Percentiles rank a stretch among this genome's conserved stretches.
Evolutionary conservation across 2,888 invertebrate genomes (phyloP).

Genomic region (Drosophila prostipennis): DNA sequence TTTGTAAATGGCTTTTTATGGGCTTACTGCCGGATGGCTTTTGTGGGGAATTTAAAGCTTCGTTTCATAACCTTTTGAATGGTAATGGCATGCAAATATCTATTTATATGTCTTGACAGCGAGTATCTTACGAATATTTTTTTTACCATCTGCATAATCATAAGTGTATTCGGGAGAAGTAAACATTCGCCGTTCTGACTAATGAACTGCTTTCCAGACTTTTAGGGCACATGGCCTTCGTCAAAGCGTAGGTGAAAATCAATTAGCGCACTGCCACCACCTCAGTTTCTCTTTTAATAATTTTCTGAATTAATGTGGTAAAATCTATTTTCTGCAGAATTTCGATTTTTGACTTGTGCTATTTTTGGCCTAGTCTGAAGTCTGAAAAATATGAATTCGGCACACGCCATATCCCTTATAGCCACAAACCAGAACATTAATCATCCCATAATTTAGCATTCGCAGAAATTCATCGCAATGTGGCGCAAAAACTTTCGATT

Average conservation of each 20-base stretch:
- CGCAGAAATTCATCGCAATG: constrained; percentile 23
- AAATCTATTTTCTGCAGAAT: constrained; percentile 67
- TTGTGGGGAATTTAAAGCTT: constrained; percentile 44
- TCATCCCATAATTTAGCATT: constrained; percentile 29
- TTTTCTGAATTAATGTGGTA: constrained; percentile 51
- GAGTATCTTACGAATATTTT: constrained; percentile 13
- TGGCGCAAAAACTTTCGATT: constrained; percentile 18
- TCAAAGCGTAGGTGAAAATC: constrained; percentile 45
- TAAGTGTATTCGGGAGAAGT: constrained; percentile 19
- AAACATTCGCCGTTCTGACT: constrained; percentile 20
- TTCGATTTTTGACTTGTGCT: constrained; percentile 44
- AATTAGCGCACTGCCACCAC: constrained; percentile 34
- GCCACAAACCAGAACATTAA: constrained; percentile 11
- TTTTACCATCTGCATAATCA: constrained; percentile 29
- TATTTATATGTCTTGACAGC: constrained; percentile 11
- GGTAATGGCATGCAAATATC: constrained; percentile 42
- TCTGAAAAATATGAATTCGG: constrained; percentile 18
- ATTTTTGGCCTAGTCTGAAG: constrained; percentile 52
- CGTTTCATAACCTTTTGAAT: constrained; percentile 30
- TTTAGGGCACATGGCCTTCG: constrained; percentile 37
- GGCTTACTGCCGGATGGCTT: constrained; percentile 51
- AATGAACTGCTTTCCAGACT: constrained; percentile 22
- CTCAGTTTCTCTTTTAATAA: constrained; percentile 43
- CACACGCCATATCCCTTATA: constrained; percentile 35
- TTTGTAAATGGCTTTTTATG: constrained; percentile 51